These are phyloP conservation scores for Tricholaema leucomelas DNA, from an alignment of 2,113 vertebrate species.

Conservation along the genomic window DNA sequence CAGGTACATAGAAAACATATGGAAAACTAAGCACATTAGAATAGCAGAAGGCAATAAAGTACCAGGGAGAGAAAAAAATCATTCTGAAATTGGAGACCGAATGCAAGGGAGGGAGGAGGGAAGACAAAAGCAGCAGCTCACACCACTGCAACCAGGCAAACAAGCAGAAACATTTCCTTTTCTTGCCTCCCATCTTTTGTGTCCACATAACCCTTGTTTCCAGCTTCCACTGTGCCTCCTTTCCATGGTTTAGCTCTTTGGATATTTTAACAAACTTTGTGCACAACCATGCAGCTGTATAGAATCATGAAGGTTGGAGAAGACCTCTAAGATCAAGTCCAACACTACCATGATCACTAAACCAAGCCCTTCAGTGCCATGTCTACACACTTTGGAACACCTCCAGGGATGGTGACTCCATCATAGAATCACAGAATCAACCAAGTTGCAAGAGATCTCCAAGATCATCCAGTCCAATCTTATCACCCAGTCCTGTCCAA, in stretches of 20 bases:
- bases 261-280: not conserved
- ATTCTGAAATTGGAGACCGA: not conserved
- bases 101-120: not conserved
- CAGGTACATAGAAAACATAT: not conserved
- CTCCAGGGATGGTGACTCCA: too few relatives aligned
- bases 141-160: not conserved
- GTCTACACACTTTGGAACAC: too few relatives aligned
- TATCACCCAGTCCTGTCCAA: too few relatives aligned
- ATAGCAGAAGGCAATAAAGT: not conserved
- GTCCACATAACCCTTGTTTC: not conserved
- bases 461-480: too few relatives aligned
- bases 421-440: too few relatives aligned
- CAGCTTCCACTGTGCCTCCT: fast-evolving
- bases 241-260: not conserved
- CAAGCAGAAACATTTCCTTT: not conserved
- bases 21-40: not conserved
- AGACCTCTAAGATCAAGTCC: too few relatives aligned
- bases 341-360: too few relatives aligned
- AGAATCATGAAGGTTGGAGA: too few relatives aligned
- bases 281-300: not conserved
- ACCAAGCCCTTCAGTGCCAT: too few relatives aligned
- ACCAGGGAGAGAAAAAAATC: not conserved
- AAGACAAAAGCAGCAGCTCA: not conserved
- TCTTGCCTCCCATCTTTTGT: not conserved
- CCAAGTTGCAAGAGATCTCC: too few relatives aligned